These are phyloP conservation scores for Drosophila pseudoananassae DNA, from an alignment of 1,140 invertebrate genomes.

Conservation along the genomic window DNA sequence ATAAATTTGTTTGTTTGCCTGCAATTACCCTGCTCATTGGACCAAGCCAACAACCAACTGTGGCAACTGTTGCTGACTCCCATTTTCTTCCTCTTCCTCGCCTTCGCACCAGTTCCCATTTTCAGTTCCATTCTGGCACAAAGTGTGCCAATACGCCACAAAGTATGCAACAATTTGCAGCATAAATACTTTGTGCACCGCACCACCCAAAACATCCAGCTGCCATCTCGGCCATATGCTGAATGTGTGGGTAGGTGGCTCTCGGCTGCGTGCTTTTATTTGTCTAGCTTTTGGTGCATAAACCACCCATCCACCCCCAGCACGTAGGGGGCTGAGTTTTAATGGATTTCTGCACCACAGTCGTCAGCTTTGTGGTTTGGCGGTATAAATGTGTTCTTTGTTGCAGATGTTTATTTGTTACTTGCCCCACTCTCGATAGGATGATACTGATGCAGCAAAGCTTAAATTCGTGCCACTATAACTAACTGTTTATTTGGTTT, in stretches of 20 bases:
- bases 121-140: constrained; percentile 47
- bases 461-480: background rate
- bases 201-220: background rate
- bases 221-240: background rate
- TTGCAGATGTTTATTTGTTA: constrained; percentile 7
- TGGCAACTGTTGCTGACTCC: background rate
- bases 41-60: constrained; percentile 8
- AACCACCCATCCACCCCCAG: background rate
- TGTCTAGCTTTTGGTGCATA: constrained; percentile 17
- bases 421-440: background rate
- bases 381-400: constrained; percentile 34
- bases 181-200: constrained; percentile 71
- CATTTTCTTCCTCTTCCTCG: background rate
- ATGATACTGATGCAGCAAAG: constrained; percentile 1
- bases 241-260: background rate
- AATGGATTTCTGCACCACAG: constrained; percentile 39
- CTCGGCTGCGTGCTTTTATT: constrained; percentile 14
- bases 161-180: constrained; percentile 80
- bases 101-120: constrained; percentile 18
- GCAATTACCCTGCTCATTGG: constrained; percentile 43
- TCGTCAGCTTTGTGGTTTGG: constrained; percentile 12
- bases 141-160: constrained; percentile 76
- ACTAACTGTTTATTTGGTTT: constrained; percentile 9
- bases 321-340: constrained; percentile 26
- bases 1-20: constrained; percentile 47